Evolutionary conservation across 2,888 invertebrate species (phyloP), one percentile per base, ranked within the genome.

Genomic region (Cecidostiba fungosa): DNA sequence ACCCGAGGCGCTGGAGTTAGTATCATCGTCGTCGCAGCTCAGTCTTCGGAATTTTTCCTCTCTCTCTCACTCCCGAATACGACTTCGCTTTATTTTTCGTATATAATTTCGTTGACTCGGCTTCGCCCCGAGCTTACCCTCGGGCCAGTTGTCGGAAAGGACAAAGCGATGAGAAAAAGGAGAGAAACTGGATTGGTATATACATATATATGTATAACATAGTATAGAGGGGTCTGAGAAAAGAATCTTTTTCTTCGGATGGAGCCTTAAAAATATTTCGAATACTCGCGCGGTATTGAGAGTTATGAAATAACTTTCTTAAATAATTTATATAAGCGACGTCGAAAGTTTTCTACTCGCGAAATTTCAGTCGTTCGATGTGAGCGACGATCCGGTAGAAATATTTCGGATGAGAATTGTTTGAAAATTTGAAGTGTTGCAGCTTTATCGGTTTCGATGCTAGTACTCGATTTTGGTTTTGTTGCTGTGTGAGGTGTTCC

Each of bases 81-180:
- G 12, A 62, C 29, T n/a, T 6, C 4, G 79, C 70, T 81, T 73
- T 73, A 81, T 73, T 73, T 73, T 59, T 62, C 59, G 43, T 81
- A 62, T 29, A 72, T 84, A 73, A 73, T 73, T 84, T 84, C 73
- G 36, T 66, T 43, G 77, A 62, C 69, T 69, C n/a, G 23, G 4
- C 59, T 26, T 36, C 6, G 32, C 39, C 8, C 12, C 26, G 12
- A 5, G 66, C 29, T 12, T 23, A 66, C 3, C 23, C 66, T 66
- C 29, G 29, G 66, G 66, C 66, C 29, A n/a, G 12, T 26, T 2
- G 66, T 26, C 66, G 66, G n/a, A 66, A 66, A n/a, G 66, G 23
- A 66, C 66, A 66, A 66, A 26, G 29, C 66, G 12, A 1, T 14
- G 66, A 29, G 66, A 26, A 66, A 66, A 26, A 29, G 62, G 54